Conservation (phyloP, 2,888 invertebrate species). For the Netelia fuscicornis region DNA sequence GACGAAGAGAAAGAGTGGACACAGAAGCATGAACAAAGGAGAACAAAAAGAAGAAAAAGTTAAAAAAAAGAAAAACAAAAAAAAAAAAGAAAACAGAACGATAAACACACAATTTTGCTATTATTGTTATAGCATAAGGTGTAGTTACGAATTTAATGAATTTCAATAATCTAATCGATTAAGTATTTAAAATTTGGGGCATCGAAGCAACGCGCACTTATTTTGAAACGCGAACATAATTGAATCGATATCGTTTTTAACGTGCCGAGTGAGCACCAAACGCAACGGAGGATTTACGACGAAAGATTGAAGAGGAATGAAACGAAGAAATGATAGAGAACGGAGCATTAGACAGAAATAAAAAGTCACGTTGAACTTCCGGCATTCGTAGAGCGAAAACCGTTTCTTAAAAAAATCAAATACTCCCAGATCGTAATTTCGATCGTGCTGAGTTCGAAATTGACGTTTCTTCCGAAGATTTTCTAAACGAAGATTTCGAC, state of each 20-base stretch:
- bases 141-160: constrained; percentile 77
- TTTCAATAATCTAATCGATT: constrained; percentile 73
- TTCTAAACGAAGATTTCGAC: no score
- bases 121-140: constrained; percentile 80
- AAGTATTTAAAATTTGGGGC: constrained; percentile 73
- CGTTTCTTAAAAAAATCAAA: constrained; percentile 23
- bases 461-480: no score
- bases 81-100: constrained; percentile 64
- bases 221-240: constrained; percentile 47
- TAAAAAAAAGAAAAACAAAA: constrained; percentile 27
- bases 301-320: constrained; percentile 49
- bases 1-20: constrained; percentile 31
- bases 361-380: constrained; percentile 56
- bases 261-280: constrained; percentile 31
- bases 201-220: constrained; percentile 72
- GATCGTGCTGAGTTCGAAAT: no score
- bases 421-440: no score
- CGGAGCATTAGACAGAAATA: constrained; percentile 57
- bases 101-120: constrained; percentile 77
- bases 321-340: constrained; percentile 49
- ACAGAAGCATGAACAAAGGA: not conserved
- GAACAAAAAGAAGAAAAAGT: constrained; percentile 22
- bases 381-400: constrained; percentile 36
- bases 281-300: constrained; percentile 11
- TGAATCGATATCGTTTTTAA: constrained; percentile 38